Conservation (phyloP, 2,797 vertebrate species). For the Chelon labrosus region DNA sequence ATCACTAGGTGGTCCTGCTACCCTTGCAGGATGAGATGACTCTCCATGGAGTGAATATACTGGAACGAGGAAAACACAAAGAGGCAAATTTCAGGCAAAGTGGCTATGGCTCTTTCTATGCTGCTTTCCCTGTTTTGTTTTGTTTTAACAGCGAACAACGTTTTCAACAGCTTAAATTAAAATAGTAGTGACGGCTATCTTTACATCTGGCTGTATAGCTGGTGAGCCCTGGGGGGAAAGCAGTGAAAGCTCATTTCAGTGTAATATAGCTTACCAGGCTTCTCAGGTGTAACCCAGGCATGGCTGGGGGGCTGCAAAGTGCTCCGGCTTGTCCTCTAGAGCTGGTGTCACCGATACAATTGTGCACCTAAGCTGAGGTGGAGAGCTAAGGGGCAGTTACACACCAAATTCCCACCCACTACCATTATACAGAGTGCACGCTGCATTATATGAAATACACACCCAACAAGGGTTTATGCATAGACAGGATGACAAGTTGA, state of each 20-base stretch:
- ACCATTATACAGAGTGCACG: slow-evolving; percentile 24
- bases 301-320: slow-evolving; percentile 68
- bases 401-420: slow-evolving; percentile 57
- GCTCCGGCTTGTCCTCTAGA: slow-evolving; percentile 62
- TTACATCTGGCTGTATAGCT: slow-evolving; percentile 45
- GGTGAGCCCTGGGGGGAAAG: slow-evolving; percentile 43
- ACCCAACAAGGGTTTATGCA: slow-evolving; percentile 37
- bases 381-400: slow-evolving; percentile 32
- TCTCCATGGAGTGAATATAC: background rate
- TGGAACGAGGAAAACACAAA: background rate
- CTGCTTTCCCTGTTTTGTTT: background rate
- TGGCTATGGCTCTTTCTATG: background rate
- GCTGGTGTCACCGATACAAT: slow-evolving; percentile 69
- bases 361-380: slow-evolving; percentile 35
- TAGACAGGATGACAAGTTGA: slow-evolving; percentile 35
- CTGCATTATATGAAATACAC: slow-evolving; percentile 33
- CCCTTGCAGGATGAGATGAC: background rate
- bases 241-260: slow-evolving; percentile 55
- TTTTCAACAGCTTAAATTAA: slow-evolving; percentile 40
- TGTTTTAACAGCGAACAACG: slow-evolving; percentile 2
- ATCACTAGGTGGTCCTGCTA: background rate
- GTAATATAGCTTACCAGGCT: slow-evolving; percentile 79
- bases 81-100: slow-evolving; percentile 3
- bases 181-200: slow-evolving; percentile 45
- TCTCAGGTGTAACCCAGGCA: slow-evolving; percentile 77